Evolutionary conservation across 1,140 invertebrate genomes (phyloP).

Genomic region (Yoshiicerus persimilis): DNA sequence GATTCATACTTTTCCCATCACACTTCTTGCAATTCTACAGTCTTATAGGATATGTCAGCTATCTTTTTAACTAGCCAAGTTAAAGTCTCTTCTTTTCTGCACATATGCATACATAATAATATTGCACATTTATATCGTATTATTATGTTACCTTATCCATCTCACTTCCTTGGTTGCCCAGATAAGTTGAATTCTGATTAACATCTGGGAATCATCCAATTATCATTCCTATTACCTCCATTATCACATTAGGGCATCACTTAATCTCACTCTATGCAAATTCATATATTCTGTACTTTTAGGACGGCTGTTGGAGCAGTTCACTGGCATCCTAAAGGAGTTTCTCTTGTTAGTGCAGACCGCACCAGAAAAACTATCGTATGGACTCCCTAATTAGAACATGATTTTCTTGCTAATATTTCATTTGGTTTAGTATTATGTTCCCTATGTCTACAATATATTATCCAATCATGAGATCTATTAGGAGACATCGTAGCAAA

Average conservation of each 20-base stretch:
- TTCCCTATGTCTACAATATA: background rate
- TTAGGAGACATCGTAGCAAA: background rate
- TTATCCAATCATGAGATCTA: background rate
- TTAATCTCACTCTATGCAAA: background rate
- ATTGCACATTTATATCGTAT: background rate
- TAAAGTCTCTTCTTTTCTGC: background rate
- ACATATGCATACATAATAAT: background rate
- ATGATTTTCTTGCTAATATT: background rate
- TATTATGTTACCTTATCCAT: background rate
- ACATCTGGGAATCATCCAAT: background rate
- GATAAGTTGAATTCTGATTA: slow-evolving; percentile 1
- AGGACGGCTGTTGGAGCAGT: slow-evolving; percentile 85
- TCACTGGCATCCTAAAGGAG: slow-evolving; percentile 85
- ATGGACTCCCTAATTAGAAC: slow-evolving; percentile 61
- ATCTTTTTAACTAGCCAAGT: background rate
- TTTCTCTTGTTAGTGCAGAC: slow-evolving; percentile 83
- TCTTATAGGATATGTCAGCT: background rate
- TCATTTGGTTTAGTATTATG: background rate
- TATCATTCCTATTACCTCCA: slow-evolving; percentile 20
- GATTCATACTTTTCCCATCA: slow-evolving; percentile 2
- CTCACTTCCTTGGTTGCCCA: background rate
- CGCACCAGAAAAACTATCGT: slow-evolving; percentile 78
- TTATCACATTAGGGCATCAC: slow-evolving; percentile 9
- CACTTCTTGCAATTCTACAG: background rate
- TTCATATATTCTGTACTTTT: background rate